These are phyloP conservation scores for Palaemon carinicauda DNA, from an alignment of 1,140 invertebrate genomes.

Conservation along the genomic window DNA sequence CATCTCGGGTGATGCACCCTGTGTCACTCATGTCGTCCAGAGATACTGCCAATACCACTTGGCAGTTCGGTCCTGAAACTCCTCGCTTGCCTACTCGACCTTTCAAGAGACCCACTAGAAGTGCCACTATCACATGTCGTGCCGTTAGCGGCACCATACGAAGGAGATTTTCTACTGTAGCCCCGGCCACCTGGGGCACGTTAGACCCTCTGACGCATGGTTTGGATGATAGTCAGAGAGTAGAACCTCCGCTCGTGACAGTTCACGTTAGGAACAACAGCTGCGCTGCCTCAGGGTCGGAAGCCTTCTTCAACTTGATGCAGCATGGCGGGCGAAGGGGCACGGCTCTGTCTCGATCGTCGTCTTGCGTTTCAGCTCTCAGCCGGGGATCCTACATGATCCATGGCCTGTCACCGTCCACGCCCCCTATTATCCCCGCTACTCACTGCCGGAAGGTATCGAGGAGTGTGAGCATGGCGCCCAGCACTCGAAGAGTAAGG, in stretches of 20 bases:
- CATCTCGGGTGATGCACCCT: background rate
- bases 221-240: background rate
- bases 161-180: constrained; percentile 4
- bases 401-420: background rate
- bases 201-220: constrained; percentile 16
- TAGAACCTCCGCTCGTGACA: constrained; percentile 32
- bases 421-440: background rate
- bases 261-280: constrained; percentile 44
- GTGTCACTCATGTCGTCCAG: background rate
- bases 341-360: constrained; percentile 34
- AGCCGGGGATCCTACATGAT: constrained; percentile 21
- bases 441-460: background rate
- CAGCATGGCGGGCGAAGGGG: constrained; percentile 43
- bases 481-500: background rate
- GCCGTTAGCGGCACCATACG: constrained; percentile 3
- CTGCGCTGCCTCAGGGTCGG: constrained; percentile 43
- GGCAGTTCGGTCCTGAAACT: background rate
- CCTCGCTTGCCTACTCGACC: background rate
- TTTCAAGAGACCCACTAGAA: background rate
- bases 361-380: constrained; percentile 42
- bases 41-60: background rate
- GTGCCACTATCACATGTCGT: constrained; percentile 28
- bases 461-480: background rate
- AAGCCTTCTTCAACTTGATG: constrained; percentile 44
- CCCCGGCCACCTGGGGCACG: constrained; percentile 27